Conservation (phyloP, 2,797 vertebrate species). For the Knipowitschia caucasica region DNA sequence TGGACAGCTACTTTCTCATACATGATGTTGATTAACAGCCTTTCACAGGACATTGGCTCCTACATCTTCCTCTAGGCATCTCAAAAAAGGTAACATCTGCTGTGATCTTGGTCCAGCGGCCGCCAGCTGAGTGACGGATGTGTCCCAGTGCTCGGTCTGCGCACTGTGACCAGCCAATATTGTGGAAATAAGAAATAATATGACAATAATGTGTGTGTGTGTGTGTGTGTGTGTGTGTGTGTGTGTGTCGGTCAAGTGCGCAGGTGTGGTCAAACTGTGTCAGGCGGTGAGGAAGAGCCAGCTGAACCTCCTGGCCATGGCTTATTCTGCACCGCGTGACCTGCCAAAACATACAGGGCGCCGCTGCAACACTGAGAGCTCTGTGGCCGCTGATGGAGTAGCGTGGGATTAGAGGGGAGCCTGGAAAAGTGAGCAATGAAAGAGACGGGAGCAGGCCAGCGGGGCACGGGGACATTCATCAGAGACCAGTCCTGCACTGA, state of each 20-base stretch:
- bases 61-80: background rate
- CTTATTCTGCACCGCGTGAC: conserved; percentile 38
- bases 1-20: background rate
- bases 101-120: conserved; percentile 41
- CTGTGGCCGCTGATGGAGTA: conserved; percentile 25
- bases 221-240: background rate
- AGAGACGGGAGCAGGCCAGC: conserved; percentile 13
- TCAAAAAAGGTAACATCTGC: conserved; percentile 28
- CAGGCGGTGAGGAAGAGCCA: conserved; percentile 9
- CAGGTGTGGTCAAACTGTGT: conserved; percentile 8
- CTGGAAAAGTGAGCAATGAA: conserved; percentile 30
- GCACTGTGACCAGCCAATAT: conserved; percentile 7
- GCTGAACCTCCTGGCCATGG: conserved; percentile 38
- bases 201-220: no score
- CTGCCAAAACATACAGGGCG: conserved; percentile 69
- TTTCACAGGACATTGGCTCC: background rate
- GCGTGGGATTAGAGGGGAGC: conserved; percentile 29
- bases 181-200: conserved; percentile 39
- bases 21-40: background rate
- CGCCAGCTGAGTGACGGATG: conserved; percentile 27
- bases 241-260: conserved; percentile 3
- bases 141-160: conserved; percentile 27
- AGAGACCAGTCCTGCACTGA: conserved; percentile 33
- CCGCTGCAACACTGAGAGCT: conserved; percentile 54
- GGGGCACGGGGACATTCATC: conserved; percentile 37